These are phyloP conservation scores for Pedionomus torquatus DNA, from an alignment of 2,113 vertebrate species.

Conservation along the genomic window DNA sequence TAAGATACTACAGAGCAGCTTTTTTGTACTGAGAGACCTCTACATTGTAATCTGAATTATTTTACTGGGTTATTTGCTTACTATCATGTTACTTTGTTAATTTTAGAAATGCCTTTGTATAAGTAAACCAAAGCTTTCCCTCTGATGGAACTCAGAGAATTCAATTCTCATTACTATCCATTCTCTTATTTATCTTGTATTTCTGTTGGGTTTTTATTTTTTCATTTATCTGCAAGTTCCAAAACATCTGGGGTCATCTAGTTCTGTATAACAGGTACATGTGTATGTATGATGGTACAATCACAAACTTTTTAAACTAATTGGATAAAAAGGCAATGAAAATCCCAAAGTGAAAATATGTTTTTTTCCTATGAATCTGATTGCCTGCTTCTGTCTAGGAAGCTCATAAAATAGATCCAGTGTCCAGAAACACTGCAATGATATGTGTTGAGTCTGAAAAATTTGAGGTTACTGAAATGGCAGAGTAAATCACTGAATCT, in stretches of 20 bases:
- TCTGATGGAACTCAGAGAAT: background rate
- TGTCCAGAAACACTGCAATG: background rate
- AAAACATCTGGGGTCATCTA: background rate
- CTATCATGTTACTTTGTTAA: background rate
- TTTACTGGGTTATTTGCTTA: background rate
- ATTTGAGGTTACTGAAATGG: background rate
- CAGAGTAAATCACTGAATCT: background rate
- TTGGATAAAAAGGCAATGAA: background rate
- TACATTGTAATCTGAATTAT: background rate
- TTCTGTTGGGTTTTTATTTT: background rate
- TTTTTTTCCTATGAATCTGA: background rate
- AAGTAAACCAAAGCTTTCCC: background rate
- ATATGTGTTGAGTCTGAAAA: background rate
- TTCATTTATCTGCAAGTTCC: background rate
- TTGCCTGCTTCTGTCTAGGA: background rate
- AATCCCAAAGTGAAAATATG: accelerated
- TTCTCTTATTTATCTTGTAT: background rate
- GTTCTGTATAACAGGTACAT: background rate
- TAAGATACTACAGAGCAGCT: background rate
- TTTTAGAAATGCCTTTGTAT: background rate
- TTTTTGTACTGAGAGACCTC: background rate
- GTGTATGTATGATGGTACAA: accelerated
- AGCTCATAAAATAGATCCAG: background rate
- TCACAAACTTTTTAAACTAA: background rate
- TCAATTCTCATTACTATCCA: background rate